Conservation (phyloP, 2,888 invertebrate genomes). For the Erynnis tages region DNA sequence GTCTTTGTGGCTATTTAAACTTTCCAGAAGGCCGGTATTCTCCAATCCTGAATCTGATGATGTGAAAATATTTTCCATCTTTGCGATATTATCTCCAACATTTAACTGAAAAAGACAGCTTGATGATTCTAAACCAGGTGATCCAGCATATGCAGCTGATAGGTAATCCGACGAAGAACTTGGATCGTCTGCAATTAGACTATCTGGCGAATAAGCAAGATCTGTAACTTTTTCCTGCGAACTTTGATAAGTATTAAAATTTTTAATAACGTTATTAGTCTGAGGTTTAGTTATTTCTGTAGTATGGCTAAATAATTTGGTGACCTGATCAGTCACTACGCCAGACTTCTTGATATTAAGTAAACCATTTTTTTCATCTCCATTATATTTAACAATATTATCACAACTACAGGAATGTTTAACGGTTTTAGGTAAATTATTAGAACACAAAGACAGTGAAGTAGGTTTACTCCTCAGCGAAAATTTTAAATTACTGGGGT, state of each 20-base stretch:
- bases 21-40: conserved; percentile 64
- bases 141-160: conserved; percentile 62
- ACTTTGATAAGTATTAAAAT: conserved; percentile 32
- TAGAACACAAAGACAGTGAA: conserved; percentile 64
- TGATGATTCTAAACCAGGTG: conserved; percentile 52
- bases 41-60: conserved; percentile 75
- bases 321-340: conserved; percentile 40
- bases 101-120: conserved; percentile 50
- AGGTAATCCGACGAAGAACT: conserved; percentile 72
- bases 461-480: conserved; percentile 56
- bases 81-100: conserved; percentile 51
- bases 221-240: conserved; percentile 46
- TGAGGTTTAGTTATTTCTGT: conserved; percentile 22
- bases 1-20: conserved; percentile 62
- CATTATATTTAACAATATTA: conserved; percentile 50
- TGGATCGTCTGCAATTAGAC: conserved; percentile 64
- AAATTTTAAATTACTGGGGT: conserved; percentile 45
- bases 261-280: conserved; percentile 35
- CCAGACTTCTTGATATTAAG: conserved; percentile 33
- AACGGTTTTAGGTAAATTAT: conserved; percentile 62
- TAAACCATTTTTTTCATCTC: conserved; percentile 40
- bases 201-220: conserved; percentile 61
- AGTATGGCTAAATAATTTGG: conserved; percentile 35
- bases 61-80: conserved; percentile 67
- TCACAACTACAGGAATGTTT: conserved; percentile 71